Conservation (phyloP, 2,888 invertebrate species). For the Trileptium ribeirensis region DNA sequence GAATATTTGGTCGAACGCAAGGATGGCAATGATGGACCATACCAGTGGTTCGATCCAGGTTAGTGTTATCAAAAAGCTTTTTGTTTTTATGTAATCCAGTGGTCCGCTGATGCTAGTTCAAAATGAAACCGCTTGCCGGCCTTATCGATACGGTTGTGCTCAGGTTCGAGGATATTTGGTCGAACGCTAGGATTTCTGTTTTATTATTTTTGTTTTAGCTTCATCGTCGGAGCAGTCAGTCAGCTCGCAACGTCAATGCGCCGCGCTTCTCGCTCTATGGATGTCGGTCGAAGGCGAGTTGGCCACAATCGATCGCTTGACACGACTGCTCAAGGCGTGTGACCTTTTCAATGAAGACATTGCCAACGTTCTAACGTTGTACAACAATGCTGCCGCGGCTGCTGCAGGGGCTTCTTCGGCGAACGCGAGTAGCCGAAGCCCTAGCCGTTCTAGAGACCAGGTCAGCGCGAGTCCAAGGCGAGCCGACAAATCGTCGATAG, state of each 20-base stretch:
- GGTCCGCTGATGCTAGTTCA: too few relatives aligned
- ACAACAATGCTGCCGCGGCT: not conserved
- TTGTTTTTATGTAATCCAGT: not conserved
- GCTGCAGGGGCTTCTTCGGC: not conserved
- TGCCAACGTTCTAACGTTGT: conserved; percentile 1
- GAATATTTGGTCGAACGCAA: not conserved
- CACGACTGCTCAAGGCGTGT: not conserved
- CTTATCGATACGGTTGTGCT: not conserved
- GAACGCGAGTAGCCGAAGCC: too few relatives aligned
- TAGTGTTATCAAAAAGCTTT: not conserved
- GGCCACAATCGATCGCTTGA: conserved; percentile 16
- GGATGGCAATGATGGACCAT: not conserved
- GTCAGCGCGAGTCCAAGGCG: too few relatives aligned
- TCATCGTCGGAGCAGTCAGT: not conserved
- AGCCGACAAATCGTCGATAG: too few relatives aligned
- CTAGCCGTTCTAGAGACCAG: too few relatives aligned
- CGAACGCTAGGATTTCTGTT: too few relatives aligned
- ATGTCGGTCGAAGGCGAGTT: not conserved
- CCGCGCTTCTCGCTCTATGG: conserved; percentile 13
- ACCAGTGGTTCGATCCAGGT: not conserved
- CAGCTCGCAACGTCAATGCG: not conserved
- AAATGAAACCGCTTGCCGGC: not conserved
- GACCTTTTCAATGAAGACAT: conserved; percentile 26
- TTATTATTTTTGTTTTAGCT: not conserved
- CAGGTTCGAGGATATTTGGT: too few relatives aligned